Evolutionary conservation across 2,888 invertebrate species (phyloP), one percentile per base, ranked within the genome.

Genomic region (Heliconius cydno): DNA sequence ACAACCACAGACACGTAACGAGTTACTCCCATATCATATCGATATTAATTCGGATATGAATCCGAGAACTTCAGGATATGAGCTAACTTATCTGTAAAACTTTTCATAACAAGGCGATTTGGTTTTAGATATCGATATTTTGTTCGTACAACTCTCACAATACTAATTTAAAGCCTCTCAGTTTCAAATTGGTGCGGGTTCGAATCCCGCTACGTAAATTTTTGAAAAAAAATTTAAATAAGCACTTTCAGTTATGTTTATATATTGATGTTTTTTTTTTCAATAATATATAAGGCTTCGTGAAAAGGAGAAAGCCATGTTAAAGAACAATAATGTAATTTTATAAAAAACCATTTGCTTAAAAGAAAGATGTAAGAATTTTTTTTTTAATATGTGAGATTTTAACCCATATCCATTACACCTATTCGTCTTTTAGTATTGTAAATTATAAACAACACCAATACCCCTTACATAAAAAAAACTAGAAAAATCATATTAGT

Each of bases 31-130:
- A 91, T 88, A 90, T 88, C 89, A 87, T 86, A 90, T 89, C 90
- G 87, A 92, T 92, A 92, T 91, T 94, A 93, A 92, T 92, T 93
- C 92, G 93, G 94, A 94, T 94, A 93, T 90, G 90, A 89, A 92
- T 90, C 91, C 90, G 89, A 75, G 73, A 88, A 91, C 92, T 89
- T 85, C 89, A 91, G 92, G 90, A 86, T 85, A 83, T 84, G 82
- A 83, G 76, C 77, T 75, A 85, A 87, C 86, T 89, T 90, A 92
- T 92, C 90, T 87, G 81, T 84, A 86, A 86, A 85, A 79, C 80
- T 82, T 84, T 82, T 83, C 75, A 41, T 75, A 75, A 46, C 75
- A 75, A 65, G 65, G 41, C 63, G 63, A 75, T 75, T 30, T n/a
- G 38, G 10, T 38, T 63, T 70, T 25, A 70, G 70, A 70, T 25